Evolutionary conservation across 2,888 invertebrate genomes (phyloP).

Genomic region (Caenorhabditis wallacei): DNA sequence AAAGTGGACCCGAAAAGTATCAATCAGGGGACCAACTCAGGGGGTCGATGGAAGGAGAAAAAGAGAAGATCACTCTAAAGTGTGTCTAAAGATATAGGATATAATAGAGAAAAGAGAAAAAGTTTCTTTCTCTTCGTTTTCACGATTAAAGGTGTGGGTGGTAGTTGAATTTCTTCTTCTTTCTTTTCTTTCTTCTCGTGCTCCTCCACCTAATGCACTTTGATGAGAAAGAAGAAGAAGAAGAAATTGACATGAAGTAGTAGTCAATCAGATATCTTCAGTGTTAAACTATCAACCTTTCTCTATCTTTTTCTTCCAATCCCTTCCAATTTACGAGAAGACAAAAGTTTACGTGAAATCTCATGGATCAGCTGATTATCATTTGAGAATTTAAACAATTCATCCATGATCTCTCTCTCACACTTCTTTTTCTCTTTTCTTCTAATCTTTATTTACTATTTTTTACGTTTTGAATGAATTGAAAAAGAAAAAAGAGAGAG

Average conservation of each 20-base stretch:
- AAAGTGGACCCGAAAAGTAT: not conserved
- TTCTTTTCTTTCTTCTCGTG: constrained; percentile 15
- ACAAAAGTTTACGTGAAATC: constrained; percentile 31
- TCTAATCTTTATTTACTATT: constrained; percentile 58
- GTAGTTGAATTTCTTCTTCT: constrained; percentile 12
- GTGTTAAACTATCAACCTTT: constrained; percentile 35
- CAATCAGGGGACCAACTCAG: constrained; percentile 3
- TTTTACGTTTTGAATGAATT: constrained; percentile 22
- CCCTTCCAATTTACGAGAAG: constrained; percentile 11
- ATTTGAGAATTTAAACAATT: constrained; percentile 8
- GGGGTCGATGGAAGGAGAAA: too few species aligned
- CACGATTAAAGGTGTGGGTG: constrained; percentile 62
- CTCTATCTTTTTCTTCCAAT: constrained; percentile 19
- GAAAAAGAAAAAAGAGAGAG: not conserved
- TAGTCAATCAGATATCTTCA: not conserved
- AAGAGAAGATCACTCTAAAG: not conserved
- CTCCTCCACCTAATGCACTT: constrained; percentile 59
- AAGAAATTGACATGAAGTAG: not conserved
- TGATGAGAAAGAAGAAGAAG: constrained; percentile 31
- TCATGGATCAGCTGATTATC: constrained; percentile 52
- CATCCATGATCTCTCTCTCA: constrained; percentile 30
- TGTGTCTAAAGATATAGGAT: not conserved
- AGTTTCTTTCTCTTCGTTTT: constrained; percentile 16
- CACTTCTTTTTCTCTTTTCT: not conserved
- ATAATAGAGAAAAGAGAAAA: constrained; percentile 17